Evolutionary conservation across 2,888 invertebrate genomes (phyloP), one percentile per base, ranked within the genome.

Genomic region (Chrysodeixis includens): DNA sequence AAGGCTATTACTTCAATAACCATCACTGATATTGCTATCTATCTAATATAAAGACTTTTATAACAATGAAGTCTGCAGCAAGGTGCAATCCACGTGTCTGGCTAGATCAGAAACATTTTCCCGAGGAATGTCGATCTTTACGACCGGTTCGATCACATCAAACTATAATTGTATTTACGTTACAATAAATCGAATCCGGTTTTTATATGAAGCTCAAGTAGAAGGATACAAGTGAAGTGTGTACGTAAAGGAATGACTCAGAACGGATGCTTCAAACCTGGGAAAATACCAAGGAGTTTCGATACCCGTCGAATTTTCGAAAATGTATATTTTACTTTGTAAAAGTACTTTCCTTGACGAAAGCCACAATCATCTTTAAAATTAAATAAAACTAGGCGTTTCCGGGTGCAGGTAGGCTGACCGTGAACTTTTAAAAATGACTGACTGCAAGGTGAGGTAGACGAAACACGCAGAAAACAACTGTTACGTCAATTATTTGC

Each of bases 381-480:
- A 61, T 65, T 35, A 12, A 54, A 74, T 53, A 49, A 53, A 62
- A 22, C 49, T 40, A 40, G 52, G 14, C 56, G 46, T 67, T 73
- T 57, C 59, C 69, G 67, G 57, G 64, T 62, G 60, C 67, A 71
- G 51, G n/a, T 63, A 56, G 56, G 14, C 30, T 58, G 71, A 58
- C 82, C 77, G 18, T 81, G 76, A 81, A 71, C 77, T 77, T 81
- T 69, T 70, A 75, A 69, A 77, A 77, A 73, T 75, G 73, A 55
- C 71, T 46, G 62, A 44, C 20, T 49, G 72, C 69, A 59, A 66
- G 61, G 64, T 60, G 60, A 71, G 30, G 53, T 35, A 67, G 66
- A 64, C 62, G 56, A 66, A 76, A 61, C 62, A 54, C 10, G 18
- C 46, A 55, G 30, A 56, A 69, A 54, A 49, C 62, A 61, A 67